Evolutionary conservation across 2,888 invertebrate species (phyloP).

Genomic region (Pseudoips prasinana): DNA sequence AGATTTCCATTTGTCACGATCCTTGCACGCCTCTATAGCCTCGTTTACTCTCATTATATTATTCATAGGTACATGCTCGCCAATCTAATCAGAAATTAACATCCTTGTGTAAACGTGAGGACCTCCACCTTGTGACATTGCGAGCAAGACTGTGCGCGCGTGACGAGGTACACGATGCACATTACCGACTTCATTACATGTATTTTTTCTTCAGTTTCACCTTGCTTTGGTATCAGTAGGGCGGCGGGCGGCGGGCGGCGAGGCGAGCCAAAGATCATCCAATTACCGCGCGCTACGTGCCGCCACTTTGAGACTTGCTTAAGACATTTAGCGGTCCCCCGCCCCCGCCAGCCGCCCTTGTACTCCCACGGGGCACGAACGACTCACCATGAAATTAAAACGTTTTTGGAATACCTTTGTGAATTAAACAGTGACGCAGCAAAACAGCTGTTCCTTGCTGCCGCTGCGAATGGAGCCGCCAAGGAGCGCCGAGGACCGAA

Average conservation of each 20-base stretch:
- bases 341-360: conserved; percentile 10
- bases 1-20: too few relatives aligned
- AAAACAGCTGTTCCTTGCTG: conserved; percentile 7
- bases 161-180: too few relatives aligned
- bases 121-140: too few relatives aligned
- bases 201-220: background rate
- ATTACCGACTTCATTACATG: too few relatives aligned
- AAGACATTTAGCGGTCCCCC: conserved; percentile 17
- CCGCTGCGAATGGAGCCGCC: background rate
- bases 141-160: too few relatives aligned
- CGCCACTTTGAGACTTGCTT: conserved; percentile 16
- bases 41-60: too few relatives aligned
- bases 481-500: too few relatives aligned
- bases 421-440: conserved; percentile 36
- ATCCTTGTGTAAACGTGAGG: too few relatives aligned
- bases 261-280: conserved; percentile 9
- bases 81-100: too few relatives aligned
- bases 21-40: too few relatives aligned
- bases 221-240: conserved; percentile 1
- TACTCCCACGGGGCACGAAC: conserved; percentile 18
- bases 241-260: too few relatives aligned
- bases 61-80: too few relatives aligned
- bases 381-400: conserved; percentile 40
- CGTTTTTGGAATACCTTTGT: conserved; percentile 37
- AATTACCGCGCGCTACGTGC: conserved; percentile 15